Conservation (phyloP, 2,797 vertebrate genomes). For the Pristis pectinata region DNA sequence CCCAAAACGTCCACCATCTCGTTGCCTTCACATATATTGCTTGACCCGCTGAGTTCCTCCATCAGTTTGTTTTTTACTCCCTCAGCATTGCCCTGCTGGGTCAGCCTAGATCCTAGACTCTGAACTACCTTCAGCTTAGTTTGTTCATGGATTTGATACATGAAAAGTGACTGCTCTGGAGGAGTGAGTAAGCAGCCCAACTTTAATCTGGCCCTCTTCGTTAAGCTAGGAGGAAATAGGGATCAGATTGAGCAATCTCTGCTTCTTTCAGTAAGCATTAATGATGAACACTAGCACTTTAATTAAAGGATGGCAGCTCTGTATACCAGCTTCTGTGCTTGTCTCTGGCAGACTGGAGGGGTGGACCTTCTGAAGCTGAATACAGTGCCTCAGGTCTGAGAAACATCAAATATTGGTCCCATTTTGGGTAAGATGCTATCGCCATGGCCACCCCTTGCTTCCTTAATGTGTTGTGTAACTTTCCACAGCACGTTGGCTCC, state of each 20-base stretch:
- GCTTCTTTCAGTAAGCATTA: neutral
- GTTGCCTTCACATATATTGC: no score
- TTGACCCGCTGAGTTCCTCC: no score
- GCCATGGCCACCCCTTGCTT: neutral
- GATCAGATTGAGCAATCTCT: neutral
- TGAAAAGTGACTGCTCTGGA: no score
- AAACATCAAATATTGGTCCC: neutral
- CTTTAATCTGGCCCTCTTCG: no score
- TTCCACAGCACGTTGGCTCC: constrained; percentile 21
- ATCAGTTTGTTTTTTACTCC: no score
- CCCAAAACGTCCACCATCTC: no score
- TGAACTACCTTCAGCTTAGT: no score
- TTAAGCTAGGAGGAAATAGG: no score
- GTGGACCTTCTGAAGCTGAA: neutral
- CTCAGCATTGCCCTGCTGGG: no score
- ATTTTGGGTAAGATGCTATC: neutral
- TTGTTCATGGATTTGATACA: no score
- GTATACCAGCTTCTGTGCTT: neutral
- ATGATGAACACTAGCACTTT: neutral
- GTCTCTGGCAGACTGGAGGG: neutral
- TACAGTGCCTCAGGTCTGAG: neutral
- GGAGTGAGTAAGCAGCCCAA: no score
- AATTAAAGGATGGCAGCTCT: neutral
- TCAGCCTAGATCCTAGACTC: no score
- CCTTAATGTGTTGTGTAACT: constrained; percentile 5